These are phyloP conservation scores for Gymnocypris eckloni DNA, from an alignment of 2,797 vertebrate genomes.

Conservation along the genomic window DNA sequence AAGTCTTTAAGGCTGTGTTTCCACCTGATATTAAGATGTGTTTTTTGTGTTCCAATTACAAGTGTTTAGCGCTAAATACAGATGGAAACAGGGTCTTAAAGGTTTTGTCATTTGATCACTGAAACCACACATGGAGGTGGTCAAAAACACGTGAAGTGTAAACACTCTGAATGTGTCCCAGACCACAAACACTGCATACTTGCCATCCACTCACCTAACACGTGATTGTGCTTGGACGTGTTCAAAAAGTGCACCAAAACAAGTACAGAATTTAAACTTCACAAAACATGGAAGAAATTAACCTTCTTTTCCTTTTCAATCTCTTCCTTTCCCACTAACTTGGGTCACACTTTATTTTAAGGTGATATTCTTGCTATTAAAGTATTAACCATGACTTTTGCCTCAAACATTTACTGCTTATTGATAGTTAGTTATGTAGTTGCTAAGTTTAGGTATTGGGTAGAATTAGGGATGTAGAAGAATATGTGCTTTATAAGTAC, in stretches of 20 bases:
- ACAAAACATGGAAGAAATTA: neutral
- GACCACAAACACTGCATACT: neutral
- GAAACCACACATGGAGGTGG: neutral
- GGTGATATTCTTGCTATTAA: no score
- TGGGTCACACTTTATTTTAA: neutral
- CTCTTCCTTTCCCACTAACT: neutral
- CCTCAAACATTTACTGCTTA: no score
- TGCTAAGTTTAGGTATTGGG: no score
- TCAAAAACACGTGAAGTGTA: neutral
- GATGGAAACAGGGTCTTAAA: neutral
- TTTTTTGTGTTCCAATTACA: neutral
- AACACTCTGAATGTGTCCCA: neutral
- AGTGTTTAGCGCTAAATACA: neutral
- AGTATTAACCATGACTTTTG: no score
- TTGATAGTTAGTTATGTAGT: no score
- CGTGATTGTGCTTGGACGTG: neutral
- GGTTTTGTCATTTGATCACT: neutral
- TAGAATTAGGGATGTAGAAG: no score
- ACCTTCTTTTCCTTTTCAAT: neutral
- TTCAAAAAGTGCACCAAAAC: neutral
- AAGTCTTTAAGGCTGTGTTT: neutral
- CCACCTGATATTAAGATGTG: neutral
- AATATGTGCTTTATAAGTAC: no score
- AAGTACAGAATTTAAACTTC: neutral
- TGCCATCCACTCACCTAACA: neutral